A percentile compares a stretch with the other conserved stretches of the same genome.
Evolutionary conservation across 1,140 invertebrate species (phyloP).

Genomic region (Contarinia nasturtii): DNA sequence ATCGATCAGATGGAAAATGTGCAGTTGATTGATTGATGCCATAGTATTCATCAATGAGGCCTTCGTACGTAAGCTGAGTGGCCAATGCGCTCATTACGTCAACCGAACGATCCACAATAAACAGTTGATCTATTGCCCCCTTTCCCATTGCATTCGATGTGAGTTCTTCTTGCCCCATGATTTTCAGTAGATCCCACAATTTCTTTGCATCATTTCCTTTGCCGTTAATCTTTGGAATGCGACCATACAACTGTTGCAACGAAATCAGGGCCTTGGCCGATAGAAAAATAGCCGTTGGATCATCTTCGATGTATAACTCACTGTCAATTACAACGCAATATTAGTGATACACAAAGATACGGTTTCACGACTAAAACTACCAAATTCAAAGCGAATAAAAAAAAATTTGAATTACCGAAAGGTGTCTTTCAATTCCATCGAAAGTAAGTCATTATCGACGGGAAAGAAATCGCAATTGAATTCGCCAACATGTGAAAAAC

Average conservation of each 20-base stretch:
- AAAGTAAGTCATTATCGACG: slow-evolving; percentile 80
- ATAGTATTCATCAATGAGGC: slow-evolving; percentile 56
- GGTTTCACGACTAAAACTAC: too few relatives aligned
- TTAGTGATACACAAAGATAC: too few relatives aligned
- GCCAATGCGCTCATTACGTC: slow-evolving; percentile 84
- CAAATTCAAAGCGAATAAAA: slow-evolving; percentile 1
- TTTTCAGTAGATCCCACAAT: slow-evolving; percentile 71
- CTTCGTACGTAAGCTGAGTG: slow-evolving; percentile 94
- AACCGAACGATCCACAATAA: slow-evolving; percentile 72
- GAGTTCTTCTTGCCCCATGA: slow-evolving; percentile 53
- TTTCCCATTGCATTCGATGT: slow-evolving; percentile 25
- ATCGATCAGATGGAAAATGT: slow-evolving; percentile 67
- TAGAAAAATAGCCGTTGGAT: slow-evolving; percentile 71
- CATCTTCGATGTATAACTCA: slow-evolving; percentile 72
- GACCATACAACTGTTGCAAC: slow-evolving; percentile 74
- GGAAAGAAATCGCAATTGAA: slow-evolving; percentile 77
- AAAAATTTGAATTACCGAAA: slow-evolving; percentile 32
- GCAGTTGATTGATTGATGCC: slow-evolving; percentile 46
- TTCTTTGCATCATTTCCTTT: slow-evolving; percentile 76
- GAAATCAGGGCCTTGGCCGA: slow-evolving; percentile 73
- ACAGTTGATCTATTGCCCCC: slow-evolving; percentile 63
- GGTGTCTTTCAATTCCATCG: slow-evolving; percentile 70
- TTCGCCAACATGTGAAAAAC: slow-evolving; percentile 62
- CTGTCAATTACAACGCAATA: slow-evolving; percentile 23
- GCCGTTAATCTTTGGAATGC: slow-evolving; percentile 73